phyloP scores from a whole-genome alignment of 1,140 invertebrate genomes.

The Psilanteris sp. region DNA sequence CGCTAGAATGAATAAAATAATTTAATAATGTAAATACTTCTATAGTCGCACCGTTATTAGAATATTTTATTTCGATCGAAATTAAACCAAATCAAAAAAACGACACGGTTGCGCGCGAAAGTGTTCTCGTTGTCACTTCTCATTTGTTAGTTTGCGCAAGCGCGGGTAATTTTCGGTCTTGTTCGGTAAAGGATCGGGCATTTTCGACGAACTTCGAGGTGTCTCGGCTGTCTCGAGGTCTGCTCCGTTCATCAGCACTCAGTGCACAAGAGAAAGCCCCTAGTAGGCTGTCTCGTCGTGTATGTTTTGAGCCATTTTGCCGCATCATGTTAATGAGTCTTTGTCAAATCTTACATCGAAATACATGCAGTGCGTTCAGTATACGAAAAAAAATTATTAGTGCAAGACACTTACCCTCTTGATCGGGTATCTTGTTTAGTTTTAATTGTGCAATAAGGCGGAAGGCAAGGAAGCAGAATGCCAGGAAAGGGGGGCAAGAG shows the following conservation, averaged over 20 bases:
- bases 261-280: slow-evolving; percentile 77
- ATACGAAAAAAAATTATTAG: slow-evolving; percentile 78
- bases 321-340: slow-evolving; percentile 80
- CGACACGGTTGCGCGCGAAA: too few relatives aligned
- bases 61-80: too few relatives aligned
- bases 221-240: neutral
- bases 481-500: slow-evolving; percentile 75
- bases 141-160: too few relatives aligned
- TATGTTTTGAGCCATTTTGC: slow-evolving; percentile 72
- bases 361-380: slow-evolving; percentile 77
- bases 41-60: too few relatives aligned
- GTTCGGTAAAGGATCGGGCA: neutral
- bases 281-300: slow-evolving; percentile 76
- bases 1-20: too few relatives aligned
- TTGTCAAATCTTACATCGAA: slow-evolving; percentile 71
- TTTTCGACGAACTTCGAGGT: slow-evolving; percentile 5
- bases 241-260: slow-evolving; percentile 18
- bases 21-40: too few relatives aligned
- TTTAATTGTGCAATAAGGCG: slow-evolving; percentile 73
- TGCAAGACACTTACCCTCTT: slow-evolving; percentile 80
- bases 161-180: neutral
- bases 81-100: too few relatives aligned
- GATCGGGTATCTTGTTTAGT: slow-evolving; percentile 75
- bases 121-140: too few relatives aligned
- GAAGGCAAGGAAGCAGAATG: slow-evolving; percentile 70